A percentile compares a stretch with the other conserved stretches of the same genome.
These are phyloP conservation scores for Montipora efflorescens DNA, from an alignment of 64 coral and sea anemone genomes.

Conservation along the genomic window DNA sequence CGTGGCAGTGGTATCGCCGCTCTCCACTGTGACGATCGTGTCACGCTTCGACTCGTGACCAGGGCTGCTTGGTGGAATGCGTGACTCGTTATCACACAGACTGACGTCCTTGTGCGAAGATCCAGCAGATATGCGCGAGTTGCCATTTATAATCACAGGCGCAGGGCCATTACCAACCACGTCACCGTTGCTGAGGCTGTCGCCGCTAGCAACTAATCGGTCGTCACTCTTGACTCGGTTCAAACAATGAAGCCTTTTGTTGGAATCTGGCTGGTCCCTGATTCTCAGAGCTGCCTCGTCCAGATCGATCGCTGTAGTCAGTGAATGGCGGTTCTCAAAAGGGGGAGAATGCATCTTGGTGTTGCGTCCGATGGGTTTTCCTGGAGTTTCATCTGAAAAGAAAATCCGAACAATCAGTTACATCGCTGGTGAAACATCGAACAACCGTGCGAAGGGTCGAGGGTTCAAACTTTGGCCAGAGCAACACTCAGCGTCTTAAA, in stretches of 20 bases:
- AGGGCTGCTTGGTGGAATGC: slow-evolving; percentile 80
- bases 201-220: slow-evolving; percentile 72
- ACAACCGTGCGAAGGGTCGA: too few species aligned
- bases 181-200: slow-evolving; percentile 90
- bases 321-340: slow-evolving; percentile 74
- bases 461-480: too few species aligned
- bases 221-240: slow-evolving; percentile 73
- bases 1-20: slow-evolving; percentile 62
- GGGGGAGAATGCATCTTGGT: slow-evolving; percentile 70
- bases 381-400: slow-evolving; percentile 39
- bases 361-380: slow-evolving; percentile 58
- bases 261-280: slow-evolving; percentile 70
- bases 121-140: slow-evolving; percentile 85
- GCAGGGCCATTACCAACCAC: slow-evolving; percentile 91
- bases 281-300: slow-evolving; percentile 83
- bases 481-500: too few species aligned
- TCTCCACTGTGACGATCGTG: slow-evolving; percentile 95
- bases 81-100: slow-evolving; percentile 91
- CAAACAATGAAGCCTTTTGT: slow-evolving; percentile 63
- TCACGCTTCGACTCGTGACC: slow-evolving; percentile 90
- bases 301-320: slow-evolving; percentile 88
- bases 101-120: slow-evolving; percentile 92
- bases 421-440: too few species aligned
- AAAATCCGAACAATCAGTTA: neutral
- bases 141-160: slow-evolving; percentile 85